Evolutionary conservation across 2,797 vertebrate species (phyloP), one percentile per base, ranked within the genome.

Genomic region (Acanthurus leucopareius): DNA sequence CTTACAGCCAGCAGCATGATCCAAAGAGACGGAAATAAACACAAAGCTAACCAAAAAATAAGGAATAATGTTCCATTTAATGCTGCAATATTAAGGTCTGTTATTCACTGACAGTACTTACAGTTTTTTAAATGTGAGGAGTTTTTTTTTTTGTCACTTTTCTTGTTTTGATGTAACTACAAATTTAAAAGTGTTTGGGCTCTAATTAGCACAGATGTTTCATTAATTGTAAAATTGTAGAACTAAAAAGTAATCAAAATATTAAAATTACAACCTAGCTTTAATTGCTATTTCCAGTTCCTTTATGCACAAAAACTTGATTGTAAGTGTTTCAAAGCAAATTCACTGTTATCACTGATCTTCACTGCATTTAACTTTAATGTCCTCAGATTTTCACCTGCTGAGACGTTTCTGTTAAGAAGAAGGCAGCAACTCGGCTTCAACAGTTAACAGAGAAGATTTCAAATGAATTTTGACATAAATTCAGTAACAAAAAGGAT

Each of bases 11-110:
- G 56, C 62, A 15, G 59, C 25, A 28, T 13, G 56, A 73, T 5
- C 28, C 67, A 53, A 16, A 58, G 69, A n/a, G 77, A 59, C 51
- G 16, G 59, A 73, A 73, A 80, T 57, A 61, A 79, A 72, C 58
- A 63, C 49, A 69, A 25, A 59, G 60, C 51, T 54, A 54, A 57
- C 10, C 19, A 54, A 28, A 76, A 71, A 48, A 42, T 5, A 22
- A 47, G 56, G 60, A 52, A 57, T 16, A 25, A 67, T 25, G 60
- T 56, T 35, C 10, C 19, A n/a, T 60, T 72, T 65, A 42, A 38
- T 47, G 20, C 16, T n/a, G 22, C 32, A 42, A 65, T 20, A 73
- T 61, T 58, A 22, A 4, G 20, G 9, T 73, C 40, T 45, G 20
- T 32, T 62, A 59, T 63, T 70, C 47, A 57, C 53, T 58, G 48